phyloP scores from a whole-genome alignment of 2,888 invertebrate species.

The Salpingus planirostris region DNA sequence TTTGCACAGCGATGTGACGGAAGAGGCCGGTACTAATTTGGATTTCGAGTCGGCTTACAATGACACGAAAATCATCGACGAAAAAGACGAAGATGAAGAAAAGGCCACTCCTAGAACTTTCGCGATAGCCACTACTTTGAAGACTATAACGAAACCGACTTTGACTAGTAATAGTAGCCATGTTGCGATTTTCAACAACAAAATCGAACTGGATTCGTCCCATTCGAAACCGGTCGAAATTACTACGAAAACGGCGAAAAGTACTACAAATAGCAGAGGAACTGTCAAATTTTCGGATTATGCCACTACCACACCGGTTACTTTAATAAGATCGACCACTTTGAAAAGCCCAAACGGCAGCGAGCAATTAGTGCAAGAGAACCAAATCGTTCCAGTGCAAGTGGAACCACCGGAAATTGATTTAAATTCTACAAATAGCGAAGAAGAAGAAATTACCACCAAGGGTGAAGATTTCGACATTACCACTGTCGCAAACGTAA shows the following conservation, averaged over 20 bases:
- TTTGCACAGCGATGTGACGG: constrained; percentile 31
- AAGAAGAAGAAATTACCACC: constrained; percentile 7
- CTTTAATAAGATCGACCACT: constrained; percentile 40
- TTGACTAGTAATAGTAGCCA: constrained; percentile 23
- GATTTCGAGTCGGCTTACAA: constrained; percentile 45
- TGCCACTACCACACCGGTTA: constrained; percentile 26
- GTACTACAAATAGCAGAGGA: constrained; percentile 5
- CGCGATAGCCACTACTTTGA: constrained; percentile 17
- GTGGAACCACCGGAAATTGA: constrained; percentile 16
- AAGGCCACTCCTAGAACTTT: constrained; percentile 17
- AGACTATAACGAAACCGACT: constrained; percentile 24
- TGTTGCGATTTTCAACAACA: constrained; percentile 29
- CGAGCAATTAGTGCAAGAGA: constrained; percentile 31
- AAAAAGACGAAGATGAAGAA: constrained; percentile 15
- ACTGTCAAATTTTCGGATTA: constrained; percentile 14
- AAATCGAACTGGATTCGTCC: constrained; percentile 31
- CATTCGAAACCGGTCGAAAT: constrained; percentile 16
- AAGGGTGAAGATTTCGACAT: constrained; percentile 4
- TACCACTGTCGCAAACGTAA: constrained; percentile 1
- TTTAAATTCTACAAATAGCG: no score
- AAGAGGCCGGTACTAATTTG: constrained; percentile 43
- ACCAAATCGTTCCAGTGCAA: constrained; percentile 27
- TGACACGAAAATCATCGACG: constrained; percentile 47
- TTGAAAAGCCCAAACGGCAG: constrained; percentile 25
- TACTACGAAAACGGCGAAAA: constrained; percentile 1